A percentile compares a stretch with the other conserved stretches of the same genome.
Evolutionary conservation across 2,797 vertebrate genomes (phyloP).

Genomic region (Alca torda): DNA sequence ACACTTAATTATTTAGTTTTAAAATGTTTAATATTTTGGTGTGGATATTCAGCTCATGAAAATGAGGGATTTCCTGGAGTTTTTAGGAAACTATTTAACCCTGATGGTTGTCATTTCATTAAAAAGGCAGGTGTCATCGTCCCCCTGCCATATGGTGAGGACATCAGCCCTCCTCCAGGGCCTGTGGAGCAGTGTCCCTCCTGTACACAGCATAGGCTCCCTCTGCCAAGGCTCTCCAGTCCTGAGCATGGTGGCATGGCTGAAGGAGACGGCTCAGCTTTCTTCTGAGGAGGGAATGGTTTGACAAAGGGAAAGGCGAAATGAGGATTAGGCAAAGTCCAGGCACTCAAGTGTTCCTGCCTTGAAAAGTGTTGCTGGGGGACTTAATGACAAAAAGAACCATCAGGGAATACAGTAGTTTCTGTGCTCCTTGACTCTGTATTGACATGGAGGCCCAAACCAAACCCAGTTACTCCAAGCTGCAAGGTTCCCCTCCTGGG

Average conservation of each 20-base stretch:
- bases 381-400: not conserved
- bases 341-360: not conserved
- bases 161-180: not conserved
- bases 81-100: not conserved
- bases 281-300: not conserved
- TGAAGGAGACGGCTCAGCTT: not conserved
- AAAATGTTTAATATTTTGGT: constrained; percentile 1
- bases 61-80: not conserved
- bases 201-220: not conserved
- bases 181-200: not conserved
- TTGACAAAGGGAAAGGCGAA: not conserved
- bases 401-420: not conserved
- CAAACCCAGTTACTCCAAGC: not conserved
- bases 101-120: not conserved
- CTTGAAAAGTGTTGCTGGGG: not conserved
- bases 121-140: not conserved
- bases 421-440: not conserved
- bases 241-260: not conserved
- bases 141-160: not conserved
- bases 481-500: not conserved
- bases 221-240: not conserved
- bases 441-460: not conserved
- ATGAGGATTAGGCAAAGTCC: not conserved
- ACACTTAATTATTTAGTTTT: constrained; percentile 15
- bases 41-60: not conserved